Evolutionary conservation across 2,888 invertebrate species (phyloP).

Genomic region (Philhelius pedissequus): DNA sequence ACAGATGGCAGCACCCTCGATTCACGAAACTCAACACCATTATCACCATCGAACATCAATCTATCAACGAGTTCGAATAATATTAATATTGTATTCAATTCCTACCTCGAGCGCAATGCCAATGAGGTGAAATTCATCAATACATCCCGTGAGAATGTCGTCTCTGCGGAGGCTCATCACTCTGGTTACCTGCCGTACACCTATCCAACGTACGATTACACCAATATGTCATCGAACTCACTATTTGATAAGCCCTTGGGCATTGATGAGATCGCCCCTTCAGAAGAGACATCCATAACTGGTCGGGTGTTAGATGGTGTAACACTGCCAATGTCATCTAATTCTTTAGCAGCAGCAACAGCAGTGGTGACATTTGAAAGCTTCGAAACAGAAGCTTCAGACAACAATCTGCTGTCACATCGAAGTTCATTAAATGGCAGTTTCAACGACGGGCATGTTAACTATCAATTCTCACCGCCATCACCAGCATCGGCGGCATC

Average conservation of each 20-base stretch:
- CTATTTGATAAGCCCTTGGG: conserved; percentile 76
- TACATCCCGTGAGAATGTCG: conserved; percentile 73
- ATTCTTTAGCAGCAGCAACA: conserved; percentile 61
- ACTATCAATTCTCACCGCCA: conserved; percentile 71
- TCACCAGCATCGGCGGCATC: conserved; percentile 73
- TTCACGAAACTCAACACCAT: conserved; percentile 70
- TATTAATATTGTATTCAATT: conserved; percentile 77
- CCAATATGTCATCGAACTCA: conserved; percentile 78
- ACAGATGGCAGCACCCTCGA: conserved; percentile 48
- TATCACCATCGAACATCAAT: conserved; percentile 77
- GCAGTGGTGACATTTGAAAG: conserved; percentile 73
- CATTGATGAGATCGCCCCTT: conserved; percentile 75
- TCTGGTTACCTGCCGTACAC: conserved; percentile 75
- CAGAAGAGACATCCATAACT: conserved; percentile 12
- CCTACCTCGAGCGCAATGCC: conserved; percentile 75
- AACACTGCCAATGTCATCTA: conserved; percentile 73
- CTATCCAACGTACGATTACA: conserved; percentile 77
- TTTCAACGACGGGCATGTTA: conserved; percentile 65
- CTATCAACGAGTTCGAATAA: conserved; percentile 78
- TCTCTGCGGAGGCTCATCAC: conserved; percentile 76
- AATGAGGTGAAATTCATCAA: conserved; percentile 78
- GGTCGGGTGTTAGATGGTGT: conserved; percentile 29
- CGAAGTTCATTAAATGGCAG: conserved; percentile 69
- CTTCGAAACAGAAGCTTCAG: conserved; percentile 75
- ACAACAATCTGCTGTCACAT: conserved; percentile 75